These are phyloP conservation scores for Trimorus sp. DNA, from an alignment of 2,888 invertebrate genomes.

Conservation along the genomic window DNA sequence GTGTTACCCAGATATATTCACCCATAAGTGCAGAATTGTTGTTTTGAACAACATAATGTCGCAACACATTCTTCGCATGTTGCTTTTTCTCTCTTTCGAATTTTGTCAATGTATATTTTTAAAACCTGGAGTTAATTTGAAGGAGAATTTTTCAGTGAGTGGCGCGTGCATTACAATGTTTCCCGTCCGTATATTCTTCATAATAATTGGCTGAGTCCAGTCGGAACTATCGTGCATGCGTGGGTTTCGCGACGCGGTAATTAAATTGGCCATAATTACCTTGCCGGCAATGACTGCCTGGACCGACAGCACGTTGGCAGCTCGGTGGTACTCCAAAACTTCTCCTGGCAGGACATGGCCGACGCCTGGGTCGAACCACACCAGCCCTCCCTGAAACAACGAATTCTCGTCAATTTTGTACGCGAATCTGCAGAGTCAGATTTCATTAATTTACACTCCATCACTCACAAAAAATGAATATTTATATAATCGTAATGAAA, in stretches of 20 bases:
- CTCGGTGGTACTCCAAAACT: conserved; percentile 93
- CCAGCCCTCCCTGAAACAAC: conserved; percentile 87
- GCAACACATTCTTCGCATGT: too few species aligned
- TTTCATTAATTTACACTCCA: neutral
- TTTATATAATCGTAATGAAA: too few species aligned
- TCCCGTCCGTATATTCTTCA: conserved; percentile 32
- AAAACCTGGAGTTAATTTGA: conserved; percentile 3
- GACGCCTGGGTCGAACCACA: conserved; percentile 97
- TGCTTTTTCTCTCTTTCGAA: neutral
- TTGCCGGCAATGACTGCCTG: conserved; percentile 94
- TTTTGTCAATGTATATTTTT: conserved; percentile 8
- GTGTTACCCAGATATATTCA: too few species aligned
- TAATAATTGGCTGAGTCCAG: conserved; percentile 47
- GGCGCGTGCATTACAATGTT: conserved; percentile 31
- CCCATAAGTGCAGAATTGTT: too few species aligned
- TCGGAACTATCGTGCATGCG: conserved; percentile 30
- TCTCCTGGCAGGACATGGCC: conserved; percentile 95
- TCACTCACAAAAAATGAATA: too few species aligned
- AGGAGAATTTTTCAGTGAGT: neutral
- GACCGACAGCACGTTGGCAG: conserved; percentile 94
- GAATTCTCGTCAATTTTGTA: conserved; percentile 40
- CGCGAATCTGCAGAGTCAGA: neutral
- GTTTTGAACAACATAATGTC: too few species aligned
- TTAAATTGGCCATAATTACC: conserved; percentile 82
- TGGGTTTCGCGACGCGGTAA: conserved; percentile 49